Evolutionary conservation across 2,888 invertebrate species (phyloP), one percentile per base, ranked within the genome.

Genomic region (Physocephala rufipes): DNA sequence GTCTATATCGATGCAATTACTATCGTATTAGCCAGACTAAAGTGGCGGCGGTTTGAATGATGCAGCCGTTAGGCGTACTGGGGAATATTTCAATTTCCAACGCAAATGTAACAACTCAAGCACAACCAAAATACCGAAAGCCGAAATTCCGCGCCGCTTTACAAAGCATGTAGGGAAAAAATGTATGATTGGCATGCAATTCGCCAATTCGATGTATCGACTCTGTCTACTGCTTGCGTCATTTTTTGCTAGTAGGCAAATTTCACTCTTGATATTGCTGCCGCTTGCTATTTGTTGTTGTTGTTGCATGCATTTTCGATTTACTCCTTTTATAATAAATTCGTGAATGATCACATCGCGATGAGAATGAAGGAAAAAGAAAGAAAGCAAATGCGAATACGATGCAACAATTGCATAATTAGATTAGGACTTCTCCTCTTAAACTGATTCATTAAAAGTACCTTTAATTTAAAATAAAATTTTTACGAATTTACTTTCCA

Each of bases 391-490:
- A 62, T n/a, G n/a, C 43, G 62, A 28, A 13, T 26, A 9, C 12
- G 58, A 2, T 26, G 47, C 43, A 63, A 7, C 63, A 63, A 16
- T 63, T 63, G 63, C 63, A 47, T 63, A 43, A 63, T 21, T 47
- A 63, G 24, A 47, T 21, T 43, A 24, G n/a, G n/a, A n/a, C n/a
- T n/a, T n/a, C 63, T 43, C 24, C 63, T 47, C 21, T 63, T 45
- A 63, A 63, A 63, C 45, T 63, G 43, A 45, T 63, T 63, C 47
- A 43, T 63, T 63, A 9, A 4, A 36, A 36, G 36, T 36, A 63
- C 63, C 24, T 45, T 59, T 5, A 47, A 58, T 21, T 63, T 63
- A 45, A 45, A 24, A 36, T 36, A 51, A 43, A 15, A 53, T 30
- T 49, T 30, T 53, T 49, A 28, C 28, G 58, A 26, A 28, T 28